Percentiles rank a stretch among this genome's conserved stretches.
These are phyloP conservation scores for Piprites chloris DNA, from an alignment of 2,113 vertebrate genomes.

Conservation along the genomic window DNA sequence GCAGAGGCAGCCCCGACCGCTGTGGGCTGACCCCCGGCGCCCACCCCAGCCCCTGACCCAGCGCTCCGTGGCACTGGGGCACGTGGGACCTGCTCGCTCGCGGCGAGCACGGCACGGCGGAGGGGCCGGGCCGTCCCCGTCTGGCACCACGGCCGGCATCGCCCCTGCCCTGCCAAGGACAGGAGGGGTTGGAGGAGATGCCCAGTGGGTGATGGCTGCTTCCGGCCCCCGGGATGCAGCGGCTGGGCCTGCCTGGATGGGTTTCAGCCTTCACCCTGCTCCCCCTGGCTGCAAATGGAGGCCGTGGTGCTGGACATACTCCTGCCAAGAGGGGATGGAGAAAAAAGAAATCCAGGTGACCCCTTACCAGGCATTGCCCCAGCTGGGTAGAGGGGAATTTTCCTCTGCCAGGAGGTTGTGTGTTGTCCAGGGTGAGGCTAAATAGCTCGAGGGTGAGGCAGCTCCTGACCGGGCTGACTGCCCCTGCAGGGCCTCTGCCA, in stretches of 20 bases:
- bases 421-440: neutral
- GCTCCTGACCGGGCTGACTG: neutral
- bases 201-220: neutral
- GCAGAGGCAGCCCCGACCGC: conserved; percentile 29
- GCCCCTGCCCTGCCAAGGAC: neutral
- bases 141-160: neutral
- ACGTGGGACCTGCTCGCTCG: neutral
- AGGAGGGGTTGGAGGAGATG: neutral
- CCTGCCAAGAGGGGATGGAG: neutral
- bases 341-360: neutral
- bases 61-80: accelerated
- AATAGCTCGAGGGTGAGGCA: neutral
- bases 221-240: neutral
- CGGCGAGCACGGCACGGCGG: accelerated
- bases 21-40: neutral
- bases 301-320: neutral
- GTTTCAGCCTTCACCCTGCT: neutral
- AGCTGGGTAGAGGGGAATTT: neutral
- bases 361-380: neutral
- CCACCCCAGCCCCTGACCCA: conserved; percentile 10
- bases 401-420: neutral
- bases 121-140: neutral
- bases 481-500: neutral
- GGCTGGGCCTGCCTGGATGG: neutral
- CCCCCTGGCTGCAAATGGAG: neutral